Evolutionary conservation across 2,113 vertebrate species (phyloP).

Genomic region (Ochotona princeps): DNA sequence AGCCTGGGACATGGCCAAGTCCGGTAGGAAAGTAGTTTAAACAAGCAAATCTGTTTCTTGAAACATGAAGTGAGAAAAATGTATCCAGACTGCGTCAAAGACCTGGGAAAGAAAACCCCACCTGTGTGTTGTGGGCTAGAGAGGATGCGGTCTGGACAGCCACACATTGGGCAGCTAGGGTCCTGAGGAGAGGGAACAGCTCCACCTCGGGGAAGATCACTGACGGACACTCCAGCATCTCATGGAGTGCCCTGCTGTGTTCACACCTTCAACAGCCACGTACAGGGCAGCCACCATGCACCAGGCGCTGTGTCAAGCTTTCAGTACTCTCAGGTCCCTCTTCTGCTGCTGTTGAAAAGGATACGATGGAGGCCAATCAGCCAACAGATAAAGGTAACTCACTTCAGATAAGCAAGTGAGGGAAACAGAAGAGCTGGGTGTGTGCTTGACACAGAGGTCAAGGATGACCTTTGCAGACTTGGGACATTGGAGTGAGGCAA

Average conservation of each 20-base stretch:
- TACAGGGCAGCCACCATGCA: not conserved
- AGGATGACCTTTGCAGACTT: not conserved
- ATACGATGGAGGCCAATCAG: not conserved
- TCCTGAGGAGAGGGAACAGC: not conserved
- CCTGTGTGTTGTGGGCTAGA: not conserved
- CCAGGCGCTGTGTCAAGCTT: not conserved
- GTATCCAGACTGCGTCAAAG: not conserved
- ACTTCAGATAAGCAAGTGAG: not conserved
- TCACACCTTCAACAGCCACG: not conserved
- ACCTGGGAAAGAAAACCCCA: not conserved
- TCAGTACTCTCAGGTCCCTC: not conserved
- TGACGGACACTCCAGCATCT: not conserved
- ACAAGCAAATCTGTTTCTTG: not conserved
- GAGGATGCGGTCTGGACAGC: not conserved
- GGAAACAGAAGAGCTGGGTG: not conserved
- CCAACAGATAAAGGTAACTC: not conserved
- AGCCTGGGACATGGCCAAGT: not conserved
- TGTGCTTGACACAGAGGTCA: not conserved
- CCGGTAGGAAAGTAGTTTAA: not conserved
- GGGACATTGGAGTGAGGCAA: not conserved
- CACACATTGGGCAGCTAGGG: not conserved
- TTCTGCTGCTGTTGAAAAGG: not conserved
- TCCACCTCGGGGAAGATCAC: not conserved
- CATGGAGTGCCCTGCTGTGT: not conserved
- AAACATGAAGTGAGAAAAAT: not conserved